phyloP scores from a whole-genome alignment of 2,888 invertebrate species.

The Norana najaformis region DNA sequence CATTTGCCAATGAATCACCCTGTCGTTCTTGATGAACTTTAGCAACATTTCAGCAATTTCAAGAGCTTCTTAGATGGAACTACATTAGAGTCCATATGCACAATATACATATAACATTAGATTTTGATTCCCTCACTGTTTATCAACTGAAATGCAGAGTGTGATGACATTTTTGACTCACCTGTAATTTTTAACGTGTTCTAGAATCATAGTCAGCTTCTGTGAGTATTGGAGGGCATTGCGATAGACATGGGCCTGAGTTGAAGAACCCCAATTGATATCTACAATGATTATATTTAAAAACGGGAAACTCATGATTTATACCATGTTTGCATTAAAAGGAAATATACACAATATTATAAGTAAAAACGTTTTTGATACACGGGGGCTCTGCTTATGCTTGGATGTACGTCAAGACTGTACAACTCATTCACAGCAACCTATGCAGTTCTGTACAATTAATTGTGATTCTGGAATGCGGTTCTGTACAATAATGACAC shows the following conservation, averaged over 20 bases:
- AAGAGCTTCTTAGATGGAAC: too few relatives aligned
- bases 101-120: too few relatives aligned
- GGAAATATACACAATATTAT: too few relatives aligned
- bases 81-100: too few relatives aligned
- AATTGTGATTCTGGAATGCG: too few relatives aligned
- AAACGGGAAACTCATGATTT: not conserved
- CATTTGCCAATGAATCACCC: not conserved
- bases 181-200: constrained; percentile 94
- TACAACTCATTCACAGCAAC: too few relatives aligned
- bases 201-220: constrained; percentile 83
- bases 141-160: not conserved
- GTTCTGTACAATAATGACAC: too few relatives aligned
- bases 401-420: too few relatives aligned
- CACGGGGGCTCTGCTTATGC: too few relatives aligned
- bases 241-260: constrained; percentile 93
- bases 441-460: too few relatives aligned
- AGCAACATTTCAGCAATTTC: not conserved
- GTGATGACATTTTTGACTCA: constrained; percentile 40
- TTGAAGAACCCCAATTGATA: constrained; percentile 96
- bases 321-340: not conserved
- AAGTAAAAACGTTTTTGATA: too few relatives aligned
- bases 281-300: constrained; percentile 63
- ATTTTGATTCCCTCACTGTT: not conserved
- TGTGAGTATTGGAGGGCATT: constrained; percentile 84
- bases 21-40: not conserved